Percentiles rank a stretch among this genome's conserved stretches.
These are phyloP conservation scores for Lophura nycthemera DNA, from an alignment of 2,113 vertebrate species.

Conservation along the genomic window DNA sequence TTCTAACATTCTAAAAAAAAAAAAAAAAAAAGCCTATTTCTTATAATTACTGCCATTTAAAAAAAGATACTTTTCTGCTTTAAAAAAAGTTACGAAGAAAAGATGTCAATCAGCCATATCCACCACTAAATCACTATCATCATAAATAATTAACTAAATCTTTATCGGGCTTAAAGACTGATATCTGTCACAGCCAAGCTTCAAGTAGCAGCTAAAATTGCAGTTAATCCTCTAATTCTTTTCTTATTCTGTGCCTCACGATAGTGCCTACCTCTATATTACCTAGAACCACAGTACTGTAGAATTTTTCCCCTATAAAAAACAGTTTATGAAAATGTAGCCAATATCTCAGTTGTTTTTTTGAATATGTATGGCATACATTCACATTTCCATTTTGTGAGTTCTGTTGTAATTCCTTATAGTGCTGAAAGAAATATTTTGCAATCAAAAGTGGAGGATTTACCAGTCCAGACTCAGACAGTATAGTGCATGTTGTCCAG, in stretches of 20 bases:
- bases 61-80: neutral
- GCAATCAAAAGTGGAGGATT: neutral
- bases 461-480: neutral
- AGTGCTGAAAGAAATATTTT: neutral
- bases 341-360: neutral
- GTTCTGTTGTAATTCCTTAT: neutral
- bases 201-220: conserved; percentile 21
- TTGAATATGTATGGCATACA: neutral
- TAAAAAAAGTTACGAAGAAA: neutral
- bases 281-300: neutral
- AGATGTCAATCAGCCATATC: conserved; percentile 14
- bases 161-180: neutral
- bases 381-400: neutral
- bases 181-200: conserved; percentile 21
- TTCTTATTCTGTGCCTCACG: neutral
- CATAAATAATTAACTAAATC: conserved; percentile 26
- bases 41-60: neutral
- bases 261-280: neutral
- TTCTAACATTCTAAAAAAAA: conserved; percentile 2
- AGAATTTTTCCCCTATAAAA: neutral
- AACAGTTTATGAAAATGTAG: neutral
- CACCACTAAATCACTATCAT: conserved; percentile 7
- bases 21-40: neutral
- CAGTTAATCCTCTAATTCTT: neutral
- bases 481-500: neutral